Base-by-base conservation (phyloP, 2,113 vertebrate genomes). In the Mionectes macconnelli region DNA sequence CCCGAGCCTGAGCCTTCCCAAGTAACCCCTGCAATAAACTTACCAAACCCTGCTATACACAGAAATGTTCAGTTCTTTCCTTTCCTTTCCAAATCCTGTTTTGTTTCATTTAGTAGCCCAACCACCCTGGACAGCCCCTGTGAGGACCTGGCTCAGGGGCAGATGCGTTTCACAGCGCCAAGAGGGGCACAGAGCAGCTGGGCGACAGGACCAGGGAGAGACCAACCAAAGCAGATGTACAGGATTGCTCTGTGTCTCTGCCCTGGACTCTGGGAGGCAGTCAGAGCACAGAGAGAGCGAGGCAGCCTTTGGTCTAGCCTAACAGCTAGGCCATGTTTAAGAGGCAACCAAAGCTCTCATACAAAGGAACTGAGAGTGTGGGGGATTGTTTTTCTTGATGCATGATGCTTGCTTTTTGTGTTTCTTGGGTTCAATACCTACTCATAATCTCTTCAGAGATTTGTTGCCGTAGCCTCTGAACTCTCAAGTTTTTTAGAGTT, bases 121-220 rank as follows among this genome's bases (percentile, higher is more conserved):
- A 9, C 6, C 12, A 49, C 8, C 8, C 28, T 5, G 13, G 37
- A 17, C 40, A 56, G 57, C 56, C 35, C 30, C 47, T 1, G 0
- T 9, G n/a, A 37, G 47, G 42, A 50, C 21, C 31, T 20, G 44
- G 27, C 35, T 23, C 17, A 14, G n/a, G 19, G 37, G 12, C 3
- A 3, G 37, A 25, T 55, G 50, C 1, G 1, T 52, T 33, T 82
- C 68, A 47, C 45, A n/a, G 4, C 16, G 7, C 28, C 0, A 0
- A 57, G 31, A 39, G 20, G 33, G 33, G 14, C 59, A 42, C 5
- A 7, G 35, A 23, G 10, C 5, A n/a, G 2, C 1, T 28, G 70
- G 25, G 66, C 52, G 39, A 5, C n/a, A 17, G 9, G 40, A 25
- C 4, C 17, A 24, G 25, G 42, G 33, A 42, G 77, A 37, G 1